A percentile compares a stretch with the other conserved stretches of the same genome.
phyloP scores from a whole-genome alignment of 2,113 vertebrate species.

The Cnemophilus loriae region DNA sequence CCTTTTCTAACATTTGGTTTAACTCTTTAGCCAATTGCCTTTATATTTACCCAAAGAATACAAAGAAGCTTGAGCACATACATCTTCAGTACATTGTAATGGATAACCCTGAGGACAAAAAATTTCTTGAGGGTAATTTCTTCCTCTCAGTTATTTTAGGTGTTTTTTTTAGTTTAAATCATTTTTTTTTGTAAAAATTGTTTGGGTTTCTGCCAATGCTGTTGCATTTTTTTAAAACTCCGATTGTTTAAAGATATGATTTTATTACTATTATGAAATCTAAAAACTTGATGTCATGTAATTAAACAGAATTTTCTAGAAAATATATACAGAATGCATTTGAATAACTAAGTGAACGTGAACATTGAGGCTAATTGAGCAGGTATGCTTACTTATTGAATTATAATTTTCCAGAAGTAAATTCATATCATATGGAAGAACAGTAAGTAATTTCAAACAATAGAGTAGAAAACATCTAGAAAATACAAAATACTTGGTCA shows the following conservation, averaged over 20 bases:
- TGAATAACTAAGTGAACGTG: not conserved
- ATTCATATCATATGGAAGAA: not conserved
- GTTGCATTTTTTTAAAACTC: not conserved
- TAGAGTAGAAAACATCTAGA: not conserved
- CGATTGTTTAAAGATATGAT: not conserved
- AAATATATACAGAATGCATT: not conserved
- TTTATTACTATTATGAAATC: not conserved
- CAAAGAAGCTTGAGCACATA: not conserved
- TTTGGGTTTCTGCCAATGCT: not conserved
- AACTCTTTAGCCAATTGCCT: not conserved
- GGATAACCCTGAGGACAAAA: not conserved
- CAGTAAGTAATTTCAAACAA: not conserved
- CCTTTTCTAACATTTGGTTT: not conserved
- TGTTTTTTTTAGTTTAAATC: not conserved
- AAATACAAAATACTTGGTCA: not conserved
- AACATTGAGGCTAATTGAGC: not conserved
- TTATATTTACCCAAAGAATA: not conserved
- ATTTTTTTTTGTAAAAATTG: not conserved
- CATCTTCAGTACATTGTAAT: not conserved
- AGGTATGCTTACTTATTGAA: not conserved
- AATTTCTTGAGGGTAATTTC: not conserved
- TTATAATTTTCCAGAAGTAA: not conserved
- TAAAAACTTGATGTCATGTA: not conserved
- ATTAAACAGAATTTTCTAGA: not conserved
- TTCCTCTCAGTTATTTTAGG: not conserved